Base-by-base conservation (phyloP, 2,113 vertebrate species). In the Pleuronectes platessa region DNA sequence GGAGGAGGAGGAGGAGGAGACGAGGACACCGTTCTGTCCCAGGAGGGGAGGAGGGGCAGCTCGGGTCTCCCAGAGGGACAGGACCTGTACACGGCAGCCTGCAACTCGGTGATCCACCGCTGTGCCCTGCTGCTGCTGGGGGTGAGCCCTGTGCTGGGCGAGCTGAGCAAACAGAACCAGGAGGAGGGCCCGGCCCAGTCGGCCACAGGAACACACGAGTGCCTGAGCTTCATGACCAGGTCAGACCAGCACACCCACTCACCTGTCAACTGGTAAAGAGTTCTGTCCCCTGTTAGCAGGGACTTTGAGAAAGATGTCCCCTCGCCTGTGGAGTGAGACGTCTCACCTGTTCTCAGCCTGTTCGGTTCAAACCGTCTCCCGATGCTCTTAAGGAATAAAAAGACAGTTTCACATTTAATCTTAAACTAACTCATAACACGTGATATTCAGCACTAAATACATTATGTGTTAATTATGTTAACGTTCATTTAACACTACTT, bases 31-130 rank as follows among this genome's bases (percentile, higher is more conserved):
- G 60, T 93, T 49, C 95, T 94, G 82, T 90, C 95, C 9, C 96
- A 95, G 87, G 95, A 95, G 81, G 97, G 95, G 1, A 92, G 96
- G 64, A 93, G 95, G 78, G 94, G 94, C 89, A 97, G 96, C 82
- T 82, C 93, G 0, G 95, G 96, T 23, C 95, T 97, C 42, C 94
- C 96, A 0, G 97, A 99, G 74, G 96, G 96, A 2, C 97, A 97
- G 85, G 98, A 99, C 86, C 94, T 99, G 21, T 99, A 98, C 88
- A 99, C 98, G 0, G 96, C 97, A 3, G 96, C 98, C 8, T 99
- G 98, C 88, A 99, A 99, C 91, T 96, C 97, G 0, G 97, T 99
- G 79, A 97, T 99, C 92, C 98, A 99, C 87, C 96, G 98, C 59
- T 99, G 97, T 72, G 96, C 97, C 78, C 90, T 99, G 87, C 85